Evolutionary conservation across 2,113 vertebrate genomes (phyloP), one percentile per base, ranked within the genome.

Genomic region (Alligator sinensis): DNA sequence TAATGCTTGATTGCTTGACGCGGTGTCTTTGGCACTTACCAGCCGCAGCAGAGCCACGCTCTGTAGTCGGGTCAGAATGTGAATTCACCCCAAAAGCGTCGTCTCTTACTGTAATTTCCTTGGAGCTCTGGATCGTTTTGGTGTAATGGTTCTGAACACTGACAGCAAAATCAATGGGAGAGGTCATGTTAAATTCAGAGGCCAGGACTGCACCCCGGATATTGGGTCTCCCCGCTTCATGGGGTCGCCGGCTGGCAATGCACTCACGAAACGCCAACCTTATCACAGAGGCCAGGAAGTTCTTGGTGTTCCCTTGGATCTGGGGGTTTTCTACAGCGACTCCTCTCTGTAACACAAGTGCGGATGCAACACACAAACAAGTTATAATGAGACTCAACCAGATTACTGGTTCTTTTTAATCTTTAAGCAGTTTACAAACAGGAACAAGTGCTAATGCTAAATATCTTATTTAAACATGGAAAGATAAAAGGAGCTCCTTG

Each of bases 251-350:
- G 34, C 34, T 34, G 34, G 34, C 34, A 34, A 34, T 34, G 34
- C 64, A 15, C 64, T 8, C 64, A 25, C 28, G 16, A 19, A 57
- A 27, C 28, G 21, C 5, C 17, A 21, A 4, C 64, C n/a, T 16
- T 58, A 4, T 0, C 30, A 1, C 1, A 21, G 34, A 74, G 4
- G 3, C 2, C 24, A 57, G 19, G 3, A 9, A 6, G 9, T 15
- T 19, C 8, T 4, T 12, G 25, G 3, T 34, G 70, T 55, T 12
- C 21, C 68, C 28, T 38, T 17, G 15, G 19, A 3, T 11, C 57
- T 38, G 34, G 34, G 34, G 34, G 34, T 4, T 34, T 34, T 34
- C 34, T 34, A 4, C 34, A 34, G 34, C 34, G 34, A 34, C 34
- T 34, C 4, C 34, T 34, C 34, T 34, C 34, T 34, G 34, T 4